Evolutionary conservation across 2,113 vertebrate species (phyloP).

Genomic region (Ranitomeya imitator): DNA sequence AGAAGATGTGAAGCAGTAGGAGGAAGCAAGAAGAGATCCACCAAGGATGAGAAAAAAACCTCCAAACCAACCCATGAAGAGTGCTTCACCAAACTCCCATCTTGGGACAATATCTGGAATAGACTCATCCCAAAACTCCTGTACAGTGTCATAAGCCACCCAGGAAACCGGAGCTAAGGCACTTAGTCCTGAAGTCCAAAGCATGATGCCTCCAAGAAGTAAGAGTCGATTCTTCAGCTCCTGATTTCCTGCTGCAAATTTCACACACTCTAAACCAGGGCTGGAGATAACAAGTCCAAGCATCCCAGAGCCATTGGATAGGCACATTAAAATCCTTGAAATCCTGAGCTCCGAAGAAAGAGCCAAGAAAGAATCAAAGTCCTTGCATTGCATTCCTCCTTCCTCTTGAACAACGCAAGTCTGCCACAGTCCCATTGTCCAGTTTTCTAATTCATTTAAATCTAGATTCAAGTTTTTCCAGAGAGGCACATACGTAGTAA

Average conservation of each 20-base stretch:
- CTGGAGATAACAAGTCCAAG: slow-evolving; percentile 68
- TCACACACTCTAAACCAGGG: slow-evolving; percentile 70
- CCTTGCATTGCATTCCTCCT: slow-evolving; percentile 76
- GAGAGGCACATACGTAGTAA: slow-evolving; percentile 74
- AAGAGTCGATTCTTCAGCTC: slow-evolving; percentile 61
- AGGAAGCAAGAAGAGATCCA: slow-evolving; percentile 69
- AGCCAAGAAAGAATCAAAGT: slow-evolving; percentile 78
- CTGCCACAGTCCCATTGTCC: slow-evolving; percentile 82
- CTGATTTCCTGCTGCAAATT: slow-evolving; percentile 60
- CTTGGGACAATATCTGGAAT: slow-evolving; percentile 76
- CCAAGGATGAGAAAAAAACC: slow-evolving; percentile 72
- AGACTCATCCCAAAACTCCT: slow-evolving; percentile 75
- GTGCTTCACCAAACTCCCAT: slow-evolving; percentile 75
- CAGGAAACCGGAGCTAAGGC: slow-evolving; percentile 74
- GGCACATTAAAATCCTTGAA: slow-evolving; percentile 77
- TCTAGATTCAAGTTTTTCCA: slow-evolving; percentile 83
- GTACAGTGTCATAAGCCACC: slow-evolving; percentile 72
- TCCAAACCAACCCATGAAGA: slow-evolving; percentile 77
- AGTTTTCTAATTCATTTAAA: slow-evolving; percentile 82
- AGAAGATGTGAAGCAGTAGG: slow-evolving; percentile 46
- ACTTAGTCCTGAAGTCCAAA: slow-evolving; percentile 71
- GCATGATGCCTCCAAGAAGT: slow-evolving; percentile 69
- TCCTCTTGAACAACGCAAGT: slow-evolving; percentile 76
- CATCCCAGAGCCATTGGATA: slow-evolving; percentile 72
- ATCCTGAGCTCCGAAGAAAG: slow-evolving; percentile 76